Evolutionary conservation across 2,888 invertebrate genomes (phyloP).

Genomic region (Gerosis bhagava): DNA sequence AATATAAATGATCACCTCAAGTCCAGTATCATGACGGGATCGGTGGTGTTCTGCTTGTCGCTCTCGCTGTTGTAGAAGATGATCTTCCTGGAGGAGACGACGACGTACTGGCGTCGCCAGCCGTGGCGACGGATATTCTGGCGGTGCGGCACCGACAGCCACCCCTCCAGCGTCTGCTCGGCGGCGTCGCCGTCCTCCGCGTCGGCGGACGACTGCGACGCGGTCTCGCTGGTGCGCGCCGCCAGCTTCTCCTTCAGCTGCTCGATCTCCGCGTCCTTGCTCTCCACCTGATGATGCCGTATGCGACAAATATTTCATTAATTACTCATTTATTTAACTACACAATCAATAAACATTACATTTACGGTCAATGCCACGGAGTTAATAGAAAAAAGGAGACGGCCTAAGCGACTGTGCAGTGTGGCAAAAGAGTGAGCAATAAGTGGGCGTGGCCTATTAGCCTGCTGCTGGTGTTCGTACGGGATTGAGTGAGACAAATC

Average conservation of each 20-base stretch:
- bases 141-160: slow-evolving; percentile 97
- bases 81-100: slow-evolving; percentile 97
- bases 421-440: too few species aligned
- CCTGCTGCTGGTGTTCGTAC: too few species aligned
- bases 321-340: too few species aligned
- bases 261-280: slow-evolving; percentile 98
- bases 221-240: slow-evolving; percentile 91
- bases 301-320: too few species aligned
- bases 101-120: slow-evolving; percentile 98
- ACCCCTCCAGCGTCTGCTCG: slow-evolving; percentile 95
- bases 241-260: slow-evolving; percentile 93
- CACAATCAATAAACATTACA: too few species aligned
- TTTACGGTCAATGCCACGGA: too few species aligned
- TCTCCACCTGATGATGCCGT: slow-evolving; percentile 93
- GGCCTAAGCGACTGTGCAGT: too few species aligned
- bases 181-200: slow-evolving; percentile 91
- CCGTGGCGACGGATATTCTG: slow-evolving; percentile 97
- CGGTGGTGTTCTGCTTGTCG: slow-evolving; percentile 96
- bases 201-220: slow-evolving; percentile 95
- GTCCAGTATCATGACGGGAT: slow-evolving; percentile 97
- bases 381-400: too few species aligned
- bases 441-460: too few species aligned
- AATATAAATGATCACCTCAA: too few species aligned
- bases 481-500: too few species aligned
- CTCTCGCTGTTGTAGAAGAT: slow-evolving; percentile 98